A percentile compares a stretch with the other conserved stretches of the same genome.
These are phyloP conservation scores for Tragelaphus eurycerus DNA, from an alignment of 2,797 vertebrate species.

Conservation along the genomic window DNA sequence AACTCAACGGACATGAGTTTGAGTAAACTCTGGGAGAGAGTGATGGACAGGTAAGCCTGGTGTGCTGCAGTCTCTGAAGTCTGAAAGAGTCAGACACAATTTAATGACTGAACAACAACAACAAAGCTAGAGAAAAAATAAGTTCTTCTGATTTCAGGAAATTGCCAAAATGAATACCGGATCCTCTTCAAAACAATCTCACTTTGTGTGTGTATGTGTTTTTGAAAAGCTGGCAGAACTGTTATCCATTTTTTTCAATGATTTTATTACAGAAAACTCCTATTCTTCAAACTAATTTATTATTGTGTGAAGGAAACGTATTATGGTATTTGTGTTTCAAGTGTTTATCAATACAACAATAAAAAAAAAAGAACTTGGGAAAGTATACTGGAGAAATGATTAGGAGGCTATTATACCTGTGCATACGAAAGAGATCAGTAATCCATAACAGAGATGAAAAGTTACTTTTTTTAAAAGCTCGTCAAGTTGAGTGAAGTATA, in stretches of 20 bases:
- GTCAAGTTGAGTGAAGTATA: neutral
- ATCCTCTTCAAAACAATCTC: neutral
- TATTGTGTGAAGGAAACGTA: neutral
- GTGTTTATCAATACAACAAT: neutral
- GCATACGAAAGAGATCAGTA: neutral
- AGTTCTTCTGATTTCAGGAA: neutral
- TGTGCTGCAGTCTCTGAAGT: rapidly evolving
- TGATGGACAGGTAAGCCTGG: neutral
- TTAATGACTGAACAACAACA: neutral
- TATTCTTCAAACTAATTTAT: neutral
- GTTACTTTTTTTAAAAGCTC: neutral
- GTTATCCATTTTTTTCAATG: neutral
- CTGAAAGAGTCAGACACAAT: neutral
- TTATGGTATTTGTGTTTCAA: neutral
- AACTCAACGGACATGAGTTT: neutral
- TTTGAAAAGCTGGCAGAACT: neutral
- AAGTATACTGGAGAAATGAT: neutral
- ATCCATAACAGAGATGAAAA: neutral
- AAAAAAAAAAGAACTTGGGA: neutral
- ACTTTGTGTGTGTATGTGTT: neutral
- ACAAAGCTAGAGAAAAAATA: neutral
- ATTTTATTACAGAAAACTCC: neutral
- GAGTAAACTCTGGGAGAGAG: neutral
- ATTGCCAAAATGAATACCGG: neutral
- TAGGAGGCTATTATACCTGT: neutral